These are phyloP conservation scores for Agriopis marginaria DNA, from an alignment of 2,888 invertebrate species.

Conservation along the genomic window DNA sequence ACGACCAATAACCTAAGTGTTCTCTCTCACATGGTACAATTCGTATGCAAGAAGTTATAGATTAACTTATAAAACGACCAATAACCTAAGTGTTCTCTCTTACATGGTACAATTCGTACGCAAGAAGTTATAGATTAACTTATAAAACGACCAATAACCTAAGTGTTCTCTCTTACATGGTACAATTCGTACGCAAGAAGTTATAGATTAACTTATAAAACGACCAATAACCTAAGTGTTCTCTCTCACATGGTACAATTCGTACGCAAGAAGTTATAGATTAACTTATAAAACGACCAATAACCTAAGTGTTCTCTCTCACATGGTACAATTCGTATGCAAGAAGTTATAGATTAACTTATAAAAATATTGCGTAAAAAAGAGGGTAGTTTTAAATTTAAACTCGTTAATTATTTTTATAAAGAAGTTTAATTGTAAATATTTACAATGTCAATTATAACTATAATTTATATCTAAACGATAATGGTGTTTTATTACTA, in stretches of 20 bases:
- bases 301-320: too few species aligned
- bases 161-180: too few species aligned
- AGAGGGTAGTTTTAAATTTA: conserved; percentile 9
- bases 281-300: background rate
- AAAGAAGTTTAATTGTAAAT: conserved; percentile 64
- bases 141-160: background rate
- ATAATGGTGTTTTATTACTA: conserved; percentile 53
- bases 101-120: too few species aligned
- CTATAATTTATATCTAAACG: conserved; percentile 48
- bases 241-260: too few species aligned
- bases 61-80: background rate
- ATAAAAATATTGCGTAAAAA: background rate
- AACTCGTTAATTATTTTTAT: conserved; percentile 34
- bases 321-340: too few species aligned
- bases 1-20: background rate
- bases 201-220: background rate
- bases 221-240: too few species aligned
- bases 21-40: too few species aligned
- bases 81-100: too few species aligned
- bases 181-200: too few species aligned
- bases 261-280: too few species aligned
- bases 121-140: background rate
- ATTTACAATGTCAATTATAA: conserved; percentile 71
- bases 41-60: too few species aligned
- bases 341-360: background rate